Evolutionary conservation across 2,888 invertebrate genomes (phyloP), one percentile per base, ranked within the genome.

Genomic region (Parthenolecanium corni): DNA sequence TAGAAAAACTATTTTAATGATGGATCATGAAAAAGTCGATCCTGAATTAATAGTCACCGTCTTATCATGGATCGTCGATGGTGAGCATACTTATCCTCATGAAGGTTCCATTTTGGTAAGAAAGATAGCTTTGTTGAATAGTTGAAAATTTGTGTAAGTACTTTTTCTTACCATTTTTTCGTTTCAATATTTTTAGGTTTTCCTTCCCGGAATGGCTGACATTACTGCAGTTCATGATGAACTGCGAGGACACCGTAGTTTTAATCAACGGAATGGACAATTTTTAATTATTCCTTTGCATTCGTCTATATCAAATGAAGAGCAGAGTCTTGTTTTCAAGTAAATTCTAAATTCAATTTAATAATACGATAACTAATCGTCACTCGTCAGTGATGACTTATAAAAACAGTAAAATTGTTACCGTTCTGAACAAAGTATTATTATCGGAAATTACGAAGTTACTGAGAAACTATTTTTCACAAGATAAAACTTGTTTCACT

Each of bases 241-340:
- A 66, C 74, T 89, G 1, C 75, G 75, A 51, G 81, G 83, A 31
- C 83, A 84, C 70, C 76, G 77, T 23, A 77, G 79, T 12, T 82
- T 89, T 70, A 80, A 80, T 65, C 78, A 79, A 2, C 78, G 80
- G 69, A 76, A 76, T 16, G 82, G 82, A 14, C 83, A 82, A 68
- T 88, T 81, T 71, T 67, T 83, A 5, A 73, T 92, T 44, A 79
- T 92, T n/a, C 91, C 91, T 0, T 77, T 93, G 4, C 93, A 93
- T 74, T 92, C 91, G 0, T 81, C 87, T 0, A 75, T 93, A 25
- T 84, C 89, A 0, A 88, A 85, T 67, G 86, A 89, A 70, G 91
- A 92, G 69, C 93, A 93, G 73, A 76, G 83, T 0, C 73, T 82
- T 44, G 86, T 92, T 21, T 84, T 84, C 70, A 75, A 74, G 78